These are phyloP conservation scores for Luidia sarsii DNA, from an alignment of 53 echinoderm and acorn worm genomes.

Conservation along the genomic window DNA sequence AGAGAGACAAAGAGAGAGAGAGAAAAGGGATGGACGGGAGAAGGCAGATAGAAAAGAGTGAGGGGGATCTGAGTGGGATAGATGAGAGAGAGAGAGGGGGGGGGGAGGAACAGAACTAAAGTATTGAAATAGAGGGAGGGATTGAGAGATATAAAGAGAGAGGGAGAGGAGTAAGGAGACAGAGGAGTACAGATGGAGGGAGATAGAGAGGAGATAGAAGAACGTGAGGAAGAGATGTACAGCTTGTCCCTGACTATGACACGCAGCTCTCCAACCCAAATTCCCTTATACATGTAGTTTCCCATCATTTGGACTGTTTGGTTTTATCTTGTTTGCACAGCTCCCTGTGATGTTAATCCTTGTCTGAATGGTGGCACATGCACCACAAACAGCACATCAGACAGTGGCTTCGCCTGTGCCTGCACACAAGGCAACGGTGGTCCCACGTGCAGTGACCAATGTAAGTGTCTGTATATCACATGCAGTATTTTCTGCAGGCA, in stretches of 20 bases:
- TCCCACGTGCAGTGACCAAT: no score
- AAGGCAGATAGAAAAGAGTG: no score
- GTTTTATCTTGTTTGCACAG: neutral
- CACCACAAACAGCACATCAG: neutral
- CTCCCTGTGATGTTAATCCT: constrained; percentile 2
- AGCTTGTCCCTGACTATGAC: neutral
- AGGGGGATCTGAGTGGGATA: no score
- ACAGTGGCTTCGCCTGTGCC: neutral
- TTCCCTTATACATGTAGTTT: neutral
- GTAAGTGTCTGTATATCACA: no score
- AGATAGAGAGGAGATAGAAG: neutral
- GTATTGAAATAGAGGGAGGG: no score
- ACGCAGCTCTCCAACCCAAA: neutral
- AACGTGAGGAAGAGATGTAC: neutral
- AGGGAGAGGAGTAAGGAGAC: neutral
- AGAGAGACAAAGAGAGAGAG: no score
- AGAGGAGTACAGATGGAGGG: neutral
- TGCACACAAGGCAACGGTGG: neutral
- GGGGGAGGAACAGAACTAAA: no score
- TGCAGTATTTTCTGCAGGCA: no score
- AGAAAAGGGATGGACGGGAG: no score
- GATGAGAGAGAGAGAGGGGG: no score
- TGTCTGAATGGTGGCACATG: constrained; percentile 14
- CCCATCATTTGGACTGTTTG: no score
- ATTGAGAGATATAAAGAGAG: neutral